phyloP scores from a whole-genome alignment of 2,113 vertebrate species.

The Reinhardtius hippoglossoides region DNA sequence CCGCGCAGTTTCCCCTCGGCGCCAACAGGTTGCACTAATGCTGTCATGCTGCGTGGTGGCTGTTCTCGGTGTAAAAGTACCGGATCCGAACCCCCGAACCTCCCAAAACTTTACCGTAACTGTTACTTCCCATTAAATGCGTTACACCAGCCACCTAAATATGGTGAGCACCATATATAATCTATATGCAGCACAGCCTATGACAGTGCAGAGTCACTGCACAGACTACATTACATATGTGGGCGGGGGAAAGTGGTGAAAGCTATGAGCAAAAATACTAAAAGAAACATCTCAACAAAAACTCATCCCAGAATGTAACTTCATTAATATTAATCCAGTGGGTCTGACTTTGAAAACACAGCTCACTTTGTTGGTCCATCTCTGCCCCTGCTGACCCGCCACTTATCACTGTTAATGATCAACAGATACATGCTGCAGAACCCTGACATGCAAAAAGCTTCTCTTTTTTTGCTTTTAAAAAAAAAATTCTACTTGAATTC shows the following conservation, averaged over 20 bases:
- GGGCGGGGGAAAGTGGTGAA: constrained; percentile 19
- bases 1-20: constrained; percentile 63
- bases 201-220: too few relatives aligned
- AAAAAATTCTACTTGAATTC: too few relatives aligned
- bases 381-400: constrained; percentile 1
- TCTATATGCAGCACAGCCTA: too few relatives aligned
- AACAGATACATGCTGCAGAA: constrained; percentile 18
- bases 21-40: constrained; percentile 82
- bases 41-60: constrained; percentile 7
- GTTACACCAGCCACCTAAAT: too few relatives aligned
- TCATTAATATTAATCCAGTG: neutral
- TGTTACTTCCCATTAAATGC: too few relatives aligned
- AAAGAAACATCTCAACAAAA: neutral
- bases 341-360: neutral
- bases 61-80: too few relatives aligned
- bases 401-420: constrained; percentile 35
- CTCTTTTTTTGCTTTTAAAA: neutral
- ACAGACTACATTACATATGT: neutral
- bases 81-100: too few relatives aligned
- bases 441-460: neutral
- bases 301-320: neutral
- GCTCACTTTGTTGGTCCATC: neutral
- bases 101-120: too few relatives aligned
- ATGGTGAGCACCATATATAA: too few relatives aligned
- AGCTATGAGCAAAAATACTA: constrained; percentile 10